Evolutionary conservation across 1,140 invertebrate species (phyloP), one percentile per base, ranked within the genome.

Genomic region (Drosophila sechellia): DNA sequence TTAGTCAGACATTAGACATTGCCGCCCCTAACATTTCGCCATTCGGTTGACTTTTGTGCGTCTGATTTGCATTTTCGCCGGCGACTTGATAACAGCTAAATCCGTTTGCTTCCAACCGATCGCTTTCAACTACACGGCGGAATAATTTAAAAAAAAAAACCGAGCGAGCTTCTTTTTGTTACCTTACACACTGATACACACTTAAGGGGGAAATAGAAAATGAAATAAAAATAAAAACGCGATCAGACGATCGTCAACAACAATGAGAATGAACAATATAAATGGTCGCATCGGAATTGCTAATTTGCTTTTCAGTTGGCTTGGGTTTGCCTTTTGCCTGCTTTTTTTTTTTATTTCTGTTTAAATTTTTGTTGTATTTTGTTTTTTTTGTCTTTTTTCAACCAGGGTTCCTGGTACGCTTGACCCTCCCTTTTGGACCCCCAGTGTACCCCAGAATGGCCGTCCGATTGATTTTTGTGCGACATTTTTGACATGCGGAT

Each of bases 401-500:
- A 31, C 31, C 31, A 45, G 77, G 53, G 81, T 84, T 84, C 80
- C 80, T 87, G 74, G 64, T 78, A 69, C 73, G 73, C 35, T 46
- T 81, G 65, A 79, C 72, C 71, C 54, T 53, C 45, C 54, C 64
- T 50, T 37, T 37, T 49, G 61, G 54, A 43, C 54, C 52, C 52
- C 49, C 59, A 31, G 40, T 40, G 49, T 49, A 60, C 42, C 45
- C 40, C 52, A 63, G n/a, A 69, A n/a, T 48, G 34, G 45, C 37
- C 22, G 52, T 15, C 70, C 64, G 78, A 89, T 89, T 84, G 80
- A 90, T 84, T 90, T 89, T 89, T 89, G 84, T 80, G 80, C 79
- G 84, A 89, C 84, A 89, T 89, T 89, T 89, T 89, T 89, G 84
- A 89, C 84, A 89, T 89, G 79, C 84, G 84, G 80, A 89, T 89